Base-by-base conservation (phyloP, 1,140 invertebrate species). In the Sminthurinus signatus region DNA sequence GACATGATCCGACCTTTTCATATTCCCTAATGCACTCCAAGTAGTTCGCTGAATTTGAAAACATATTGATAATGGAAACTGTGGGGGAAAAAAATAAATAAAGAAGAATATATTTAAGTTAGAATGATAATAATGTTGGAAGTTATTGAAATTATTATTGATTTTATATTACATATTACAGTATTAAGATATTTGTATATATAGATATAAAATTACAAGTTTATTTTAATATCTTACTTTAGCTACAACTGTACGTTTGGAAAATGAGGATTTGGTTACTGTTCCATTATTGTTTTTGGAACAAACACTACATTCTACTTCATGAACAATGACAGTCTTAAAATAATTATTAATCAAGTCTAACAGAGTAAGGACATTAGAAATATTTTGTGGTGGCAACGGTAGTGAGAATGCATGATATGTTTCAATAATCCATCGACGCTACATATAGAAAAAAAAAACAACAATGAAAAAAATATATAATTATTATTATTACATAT, bases 21-120 rank as follows among this genome's bases (percentile, higher is more conserved):
- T 82, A 44, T 81, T 73, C 10, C 86, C 89, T 63, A 85, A 84
- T 50, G 83, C 77, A 67, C 85, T 80, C 90, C 91, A 95, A 46
- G 85, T 85, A 27, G 89, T 91, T 63, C 92, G 82, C 43, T 87
- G 85, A 72, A 96, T 86, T 76, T 96, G 93, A 69, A 96, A 81
- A 77, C 91, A 91, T 58, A 93, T 78, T 75, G 87, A 88, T 65
- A 82, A 77, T 28, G 90, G 89, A 65, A 89, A 75, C 86, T 88
- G 75, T 62, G 80, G 78, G 60, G 52, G 65, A 62, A 66, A 71
- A 57, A 21, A 62, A 55, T 60, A 12, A n/a, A n/a, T n/a, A n/a
- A n/a, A n/a, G n/a, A n/a, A n/a, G n/a, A n/a, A n/a, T n/a, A n/a
- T n/a, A n/a, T n/a, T n/a, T n/a, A n/a, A n/a, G n/a, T n/a, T n/a